phyloP scores from a whole-genome alignment of 2,888 invertebrate species.

The Unio pictorum region DNA sequence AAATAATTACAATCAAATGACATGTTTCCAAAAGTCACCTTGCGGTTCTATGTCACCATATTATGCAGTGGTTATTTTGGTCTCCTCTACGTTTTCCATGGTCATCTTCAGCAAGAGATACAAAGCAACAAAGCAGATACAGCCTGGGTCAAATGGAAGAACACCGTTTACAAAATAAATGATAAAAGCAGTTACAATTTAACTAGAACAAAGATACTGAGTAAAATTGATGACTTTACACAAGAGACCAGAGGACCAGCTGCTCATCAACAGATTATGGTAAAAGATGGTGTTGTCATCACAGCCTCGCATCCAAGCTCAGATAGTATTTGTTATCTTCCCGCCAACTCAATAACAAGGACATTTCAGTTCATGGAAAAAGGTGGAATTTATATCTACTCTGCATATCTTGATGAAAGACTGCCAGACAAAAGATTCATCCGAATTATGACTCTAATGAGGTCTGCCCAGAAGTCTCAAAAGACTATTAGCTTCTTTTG shows the following conservation, averaged over 20 bases:
- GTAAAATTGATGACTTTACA: no score
- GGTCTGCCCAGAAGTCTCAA: constrained; percentile 22
- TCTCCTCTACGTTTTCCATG: constrained; percentile 47
- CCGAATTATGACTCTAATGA: constrained; percentile 45
- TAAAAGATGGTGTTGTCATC: neutral
- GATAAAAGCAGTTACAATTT: constrained; percentile 8
- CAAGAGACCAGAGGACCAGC: no score
- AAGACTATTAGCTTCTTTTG: constrained; percentile 30
- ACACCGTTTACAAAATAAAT: constrained; percentile 2
- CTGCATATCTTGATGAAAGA: constrained; percentile 63
- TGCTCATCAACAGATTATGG: no score
- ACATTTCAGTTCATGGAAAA: constrained; percentile 37
- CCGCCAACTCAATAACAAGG: constrained; percentile 25
- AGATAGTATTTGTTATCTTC: constrained; percentile 21
- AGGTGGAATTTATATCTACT: constrained; percentile 46
- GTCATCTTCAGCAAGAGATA: constrained; percentile 47
- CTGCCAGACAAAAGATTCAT: constrained; percentile 28
- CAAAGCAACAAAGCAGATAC: constrained; percentile 3
- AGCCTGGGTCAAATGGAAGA: neutral
- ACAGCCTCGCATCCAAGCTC: neutral
- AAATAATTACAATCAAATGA: neutral
- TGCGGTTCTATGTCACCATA: constrained; percentile 31
- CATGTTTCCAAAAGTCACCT: constrained; percentile 13
- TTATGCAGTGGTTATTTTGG: constrained; percentile 44
- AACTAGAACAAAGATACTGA: neutral